Evolutionary conservation across 2,113 vertebrate species (phyloP), one percentile per base, ranked within the genome.

Genomic region (Mesitornis unicolor): DNA sequence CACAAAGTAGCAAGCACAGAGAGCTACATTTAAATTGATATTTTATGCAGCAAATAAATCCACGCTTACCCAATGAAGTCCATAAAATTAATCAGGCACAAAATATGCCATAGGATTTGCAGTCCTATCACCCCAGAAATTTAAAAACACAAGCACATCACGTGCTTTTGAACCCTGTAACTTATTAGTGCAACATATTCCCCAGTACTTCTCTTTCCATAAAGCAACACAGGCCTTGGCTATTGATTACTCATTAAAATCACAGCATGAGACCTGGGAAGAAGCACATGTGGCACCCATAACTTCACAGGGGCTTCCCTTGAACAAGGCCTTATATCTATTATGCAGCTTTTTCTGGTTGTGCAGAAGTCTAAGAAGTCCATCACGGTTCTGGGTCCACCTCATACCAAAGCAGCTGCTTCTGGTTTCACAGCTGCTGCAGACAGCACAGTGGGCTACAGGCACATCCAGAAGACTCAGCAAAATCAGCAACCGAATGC

Each of bases 231-330:
- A 83, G n/a, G 63, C 63, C 64, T 79, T 90, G 76, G n/a, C 54
- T 93, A 65, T 94, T 86, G 94, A 88, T 92, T 83, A 90, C 19
- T 90, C 79, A 83, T 93, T 86, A 88, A 93, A 93, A 93, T 74
- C 67, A 86, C 85, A 85, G 59, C 79, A 83, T 29, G 88, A 85
- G 50, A 69, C 50, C 45, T 15, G 10, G 24, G 59, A 76, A 68
- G 45, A 12, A 74, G 63, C 13, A 53, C 31, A 69, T 17, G 42
- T 42, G 63, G 82, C 31, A 87, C 42, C n/a, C 70, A 24, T 59
- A 42, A 90, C 76, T 79, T 69, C 53, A 56, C 3, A n/a, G n/a
- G 2, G 33, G 16, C 22, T 86, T 90, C 61, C n/a, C 75, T 76
- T 57, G 36, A 85, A 57, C 36, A 65, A 50, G 59, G 45, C 10